These are phyloP conservation scores for Hyposoter didymator DNA, from an alignment of 2,888 invertebrate species.

Conservation along the genomic window DNA sequence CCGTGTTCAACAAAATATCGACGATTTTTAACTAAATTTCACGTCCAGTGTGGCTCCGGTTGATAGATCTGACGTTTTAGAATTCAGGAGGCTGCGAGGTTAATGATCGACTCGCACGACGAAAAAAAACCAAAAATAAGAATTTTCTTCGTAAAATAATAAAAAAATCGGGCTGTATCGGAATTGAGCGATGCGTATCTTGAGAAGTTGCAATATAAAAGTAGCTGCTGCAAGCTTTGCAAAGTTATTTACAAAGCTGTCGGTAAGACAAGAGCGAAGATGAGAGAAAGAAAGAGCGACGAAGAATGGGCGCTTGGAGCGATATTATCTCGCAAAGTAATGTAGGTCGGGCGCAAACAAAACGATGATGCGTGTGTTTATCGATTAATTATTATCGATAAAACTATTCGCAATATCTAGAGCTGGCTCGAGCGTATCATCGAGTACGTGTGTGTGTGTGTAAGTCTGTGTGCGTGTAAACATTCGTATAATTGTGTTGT, in stretches of 20 bases:
- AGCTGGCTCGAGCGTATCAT: conserved; percentile 49
- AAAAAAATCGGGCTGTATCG: neutral
- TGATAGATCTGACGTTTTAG: no score
- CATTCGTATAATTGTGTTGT: conserved; percentile 53
- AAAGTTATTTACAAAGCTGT: conserved; percentile 52
- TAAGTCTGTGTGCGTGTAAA: conserved; percentile 14
- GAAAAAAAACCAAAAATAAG: neutral
- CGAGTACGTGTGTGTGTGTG: neutral
- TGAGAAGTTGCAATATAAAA: conserved; percentile 1
- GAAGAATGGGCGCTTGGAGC: conserved; percentile 57
- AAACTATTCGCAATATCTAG: conserved; percentile 78
- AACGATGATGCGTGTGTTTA: conserved; percentile 74
- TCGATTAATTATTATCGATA: conserved; percentile 82
- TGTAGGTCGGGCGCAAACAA: conserved; percentile 83
- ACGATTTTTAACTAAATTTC: no score
- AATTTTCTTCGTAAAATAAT: neutral
- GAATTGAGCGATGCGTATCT: neutral
- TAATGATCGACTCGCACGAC: neutral
- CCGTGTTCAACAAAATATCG: no score
- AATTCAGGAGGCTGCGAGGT: neutral
- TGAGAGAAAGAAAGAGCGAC: neutral
- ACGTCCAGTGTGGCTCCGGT: no score
- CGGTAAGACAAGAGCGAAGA: conserved; percentile 22
- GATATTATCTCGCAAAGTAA: conserved; percentile 82
- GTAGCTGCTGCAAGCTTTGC: conserved; percentile 7